Base-by-base conservation (phyloP, 1,140 invertebrate species). In the Penaeus chinensis region DNA sequence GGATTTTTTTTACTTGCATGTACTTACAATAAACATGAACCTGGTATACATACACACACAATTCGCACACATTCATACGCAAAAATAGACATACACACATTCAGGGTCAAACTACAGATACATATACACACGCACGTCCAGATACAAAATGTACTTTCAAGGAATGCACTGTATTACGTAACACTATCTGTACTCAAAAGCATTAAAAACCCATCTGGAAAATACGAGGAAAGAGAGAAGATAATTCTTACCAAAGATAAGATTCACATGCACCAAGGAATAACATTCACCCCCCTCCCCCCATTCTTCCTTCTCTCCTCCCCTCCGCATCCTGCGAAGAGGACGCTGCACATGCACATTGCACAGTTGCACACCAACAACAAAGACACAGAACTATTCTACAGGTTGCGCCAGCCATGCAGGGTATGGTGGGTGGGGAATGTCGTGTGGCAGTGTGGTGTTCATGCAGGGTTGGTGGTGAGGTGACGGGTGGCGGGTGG, bases 261-360 rank as follows among this genome's bases (percentile, higher is more conserved):
- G 20, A 42, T 24, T 37, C 32, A n/a, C 77, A 79, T 79, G 77
- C 77, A 79, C 19, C 11, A 65, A 18, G n/a, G n/a, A 16, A 82
- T 54, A 82, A 63, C 80, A 82, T 63, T 54, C 80, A 82, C 62
- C 61, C 62, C 61, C 54, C 54, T 16, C 16, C 54, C 16, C 54
- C 54, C 54, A 16, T 0, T 11, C 54, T 54, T 47, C 47, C 47
- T 4, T 13, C 47, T 47, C 47, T 4, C 54, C 54, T 13, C 54
- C 54, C 16, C 54, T 13, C 2, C 11, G 11, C 54, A 11, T 54
- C 54, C 54, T 54, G 16, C 54, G 11, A 54, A 54, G 54, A 16
- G 54, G 54, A 54, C 54, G 54, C 54, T 13, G 54, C 54, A 13
- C 54, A 54, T 54, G 54, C 54, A 54, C 54, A 54, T 42, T 42